A percentile compares a stretch with the other conserved stretches of the same genome.
Conservation (phyloP, 1,140 invertebrate genomes). For the Scaptomyza montana region DNA sequence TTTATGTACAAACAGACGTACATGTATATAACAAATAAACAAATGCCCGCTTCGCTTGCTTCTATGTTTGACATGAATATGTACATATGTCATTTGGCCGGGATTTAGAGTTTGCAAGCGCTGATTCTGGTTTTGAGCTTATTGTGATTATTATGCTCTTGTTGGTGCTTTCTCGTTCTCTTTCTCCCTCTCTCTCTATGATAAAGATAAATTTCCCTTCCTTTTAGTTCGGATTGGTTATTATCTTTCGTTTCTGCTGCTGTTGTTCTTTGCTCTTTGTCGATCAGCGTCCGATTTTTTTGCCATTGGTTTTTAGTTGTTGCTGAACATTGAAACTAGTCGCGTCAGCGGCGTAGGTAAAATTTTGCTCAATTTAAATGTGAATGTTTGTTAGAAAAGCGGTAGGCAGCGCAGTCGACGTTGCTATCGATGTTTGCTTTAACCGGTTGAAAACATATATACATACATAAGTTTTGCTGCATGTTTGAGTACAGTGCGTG, state of each 20-base stretch:
- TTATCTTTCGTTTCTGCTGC: conserved; percentile 20
- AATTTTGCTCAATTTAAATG: conserved; percentile 4
- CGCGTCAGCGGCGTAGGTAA: conserved; percentile 57
- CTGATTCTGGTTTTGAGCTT: conserved; percentile 9
- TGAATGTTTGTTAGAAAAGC: conserved; percentile 19
- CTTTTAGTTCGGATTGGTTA: conserved; percentile 18
- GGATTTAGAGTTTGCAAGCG: conserved; percentile 32
- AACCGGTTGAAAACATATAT: conserved; percentile 39
- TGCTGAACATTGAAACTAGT: conserved; percentile 65
- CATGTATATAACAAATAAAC: background rate
- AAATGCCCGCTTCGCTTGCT: background rate
- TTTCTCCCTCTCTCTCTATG: conserved; percentile 7
- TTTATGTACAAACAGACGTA: background rate
- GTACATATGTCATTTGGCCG: conserved; percentile 59
- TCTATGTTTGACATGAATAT: conserved; percentile 29
- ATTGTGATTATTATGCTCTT: conserved; percentile 11
- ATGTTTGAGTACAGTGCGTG: conserved; percentile 17
- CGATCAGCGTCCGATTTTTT: conserved; percentile 42
- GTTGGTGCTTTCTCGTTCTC: background rate
- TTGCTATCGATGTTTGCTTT: background rate
- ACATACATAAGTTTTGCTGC: background rate
- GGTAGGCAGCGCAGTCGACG: conserved; percentile 1
- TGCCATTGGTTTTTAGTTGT: conserved; percentile 61
- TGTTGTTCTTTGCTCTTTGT: conserved; percentile 44
- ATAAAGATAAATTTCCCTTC: conserved; percentile 33